Conservation (phyloP, 2,113 vertebrate species). For the Ursus arctos region DNA sequence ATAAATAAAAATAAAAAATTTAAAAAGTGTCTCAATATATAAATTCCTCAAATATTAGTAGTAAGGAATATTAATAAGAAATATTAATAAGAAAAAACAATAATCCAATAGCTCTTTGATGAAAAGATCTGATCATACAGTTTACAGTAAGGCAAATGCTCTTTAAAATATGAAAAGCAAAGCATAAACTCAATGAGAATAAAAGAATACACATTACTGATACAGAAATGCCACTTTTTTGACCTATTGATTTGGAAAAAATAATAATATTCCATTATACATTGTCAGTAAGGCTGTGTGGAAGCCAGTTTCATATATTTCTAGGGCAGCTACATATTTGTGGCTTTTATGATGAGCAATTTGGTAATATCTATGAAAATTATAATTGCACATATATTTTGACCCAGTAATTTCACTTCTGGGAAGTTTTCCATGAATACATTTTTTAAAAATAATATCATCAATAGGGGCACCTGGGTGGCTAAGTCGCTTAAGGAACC, state of each 20-base stretch:
- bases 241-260: not conserved
- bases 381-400: not conserved
- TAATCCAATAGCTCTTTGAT: not conserved
- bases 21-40: not conserved
- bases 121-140: not conserved
- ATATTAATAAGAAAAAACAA: not conserved
- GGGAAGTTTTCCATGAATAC: not conserved
- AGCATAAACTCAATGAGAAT: not conserved
- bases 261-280: not conserved
- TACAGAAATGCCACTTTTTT: not conserved
- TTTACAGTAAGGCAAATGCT: not conserved
- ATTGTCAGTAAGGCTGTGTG: not conserved
- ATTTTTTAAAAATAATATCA: not conserved
- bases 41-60: not conserved
- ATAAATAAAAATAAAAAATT: not conserved
- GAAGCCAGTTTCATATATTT: not conserved
- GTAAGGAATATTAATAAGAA: not conserved
- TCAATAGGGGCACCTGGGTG: not conserved
- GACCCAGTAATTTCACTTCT: not conserved
- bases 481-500: not conserved
- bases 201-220: not conserved
- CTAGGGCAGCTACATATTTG: not conserved
- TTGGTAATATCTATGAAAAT: not conserved
- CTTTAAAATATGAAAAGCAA: not conserved
- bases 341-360: not conserved